Evolutionary conservation across 2,113 vertebrate genomes (phyloP).

Genomic region (Glaucomys volans): DNA sequence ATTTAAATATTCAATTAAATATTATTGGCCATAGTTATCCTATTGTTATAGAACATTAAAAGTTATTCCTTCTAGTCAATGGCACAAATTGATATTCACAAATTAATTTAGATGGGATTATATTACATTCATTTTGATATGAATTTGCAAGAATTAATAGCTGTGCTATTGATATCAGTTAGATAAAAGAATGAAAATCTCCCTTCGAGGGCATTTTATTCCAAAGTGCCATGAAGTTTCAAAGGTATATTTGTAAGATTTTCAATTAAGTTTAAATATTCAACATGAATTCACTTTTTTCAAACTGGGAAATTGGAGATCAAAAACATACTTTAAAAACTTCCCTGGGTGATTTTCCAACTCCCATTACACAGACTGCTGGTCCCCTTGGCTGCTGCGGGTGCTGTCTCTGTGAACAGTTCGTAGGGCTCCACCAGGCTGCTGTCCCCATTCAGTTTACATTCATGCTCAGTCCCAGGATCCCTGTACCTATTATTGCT

Average conservation of each 20-base stretch:
- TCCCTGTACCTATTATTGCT: neutral
- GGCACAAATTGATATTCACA: neutral
- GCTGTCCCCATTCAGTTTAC: neutral
- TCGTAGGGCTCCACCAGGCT: accelerated
- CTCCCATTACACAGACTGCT: neutral
- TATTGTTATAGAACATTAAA: neutral
- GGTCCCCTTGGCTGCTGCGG: neutral
- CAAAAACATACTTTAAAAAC: neutral
- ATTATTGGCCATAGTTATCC: neutral
- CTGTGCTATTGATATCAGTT: neutral
- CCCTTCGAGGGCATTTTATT: neutral
- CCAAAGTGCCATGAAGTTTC: neutral
- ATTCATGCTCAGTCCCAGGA: no score
- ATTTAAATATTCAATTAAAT: neutral
- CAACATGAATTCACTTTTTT: neutral
- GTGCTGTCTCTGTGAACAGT: neutral
- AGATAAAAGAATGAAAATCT: neutral
- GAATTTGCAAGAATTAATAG: neutral
- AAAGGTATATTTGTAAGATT: neutral
- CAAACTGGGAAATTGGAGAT: neutral
- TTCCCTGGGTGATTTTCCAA: neutral
- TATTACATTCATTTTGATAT: no score
- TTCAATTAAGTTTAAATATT: neutral
- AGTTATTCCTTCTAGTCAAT: neutral
- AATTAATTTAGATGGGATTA: neutral